phyloP scores from a whole-genome alignment of 2,888 invertebrate species.

The Oligia strigilis region DNA sequence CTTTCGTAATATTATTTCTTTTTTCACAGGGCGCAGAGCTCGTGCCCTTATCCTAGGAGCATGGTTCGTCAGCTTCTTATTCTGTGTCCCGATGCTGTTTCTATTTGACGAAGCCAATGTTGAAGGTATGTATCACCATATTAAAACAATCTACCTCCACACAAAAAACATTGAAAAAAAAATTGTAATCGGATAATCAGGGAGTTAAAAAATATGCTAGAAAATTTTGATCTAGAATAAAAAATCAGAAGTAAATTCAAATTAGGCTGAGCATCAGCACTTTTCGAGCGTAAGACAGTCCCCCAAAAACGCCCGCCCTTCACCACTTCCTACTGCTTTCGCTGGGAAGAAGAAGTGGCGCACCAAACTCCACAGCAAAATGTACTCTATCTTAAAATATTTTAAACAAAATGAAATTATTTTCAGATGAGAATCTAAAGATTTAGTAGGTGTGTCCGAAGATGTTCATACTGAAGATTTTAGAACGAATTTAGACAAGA shows the following conservation, averaged over 20 bases:
- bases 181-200: neutral
- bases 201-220: neutral
- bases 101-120: conserved; percentile 89
- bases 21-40: conserved; percentile 94
- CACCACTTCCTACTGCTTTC: neutral
- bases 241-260: too few relatives aligned
- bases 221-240: neutral
- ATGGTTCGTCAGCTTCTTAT: conserved; percentile 95
- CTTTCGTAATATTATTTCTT: neutral
- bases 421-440: too few relatives aligned
- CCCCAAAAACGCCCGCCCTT: neutral
- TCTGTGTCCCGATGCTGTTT: conserved; percentile 96
- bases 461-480: conserved; percentile 8
- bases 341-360: neutral
- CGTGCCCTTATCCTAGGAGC: conserved; percentile 94
- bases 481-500: conserved; percentile 37
- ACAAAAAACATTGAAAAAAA: neutral
- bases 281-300: neutral
- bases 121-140: conserved; percentile 77
- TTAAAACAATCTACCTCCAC: neutral
- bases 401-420: too few relatives aligned
- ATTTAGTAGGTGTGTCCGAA: neutral
- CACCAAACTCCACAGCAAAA: neutral
- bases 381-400: neutral
- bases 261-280: neutral